These are phyloP conservation scores for Sebastes miniatus DNA, from an alignment of 2,797 vertebrate genomes.

Conservation along the genomic window DNA sequence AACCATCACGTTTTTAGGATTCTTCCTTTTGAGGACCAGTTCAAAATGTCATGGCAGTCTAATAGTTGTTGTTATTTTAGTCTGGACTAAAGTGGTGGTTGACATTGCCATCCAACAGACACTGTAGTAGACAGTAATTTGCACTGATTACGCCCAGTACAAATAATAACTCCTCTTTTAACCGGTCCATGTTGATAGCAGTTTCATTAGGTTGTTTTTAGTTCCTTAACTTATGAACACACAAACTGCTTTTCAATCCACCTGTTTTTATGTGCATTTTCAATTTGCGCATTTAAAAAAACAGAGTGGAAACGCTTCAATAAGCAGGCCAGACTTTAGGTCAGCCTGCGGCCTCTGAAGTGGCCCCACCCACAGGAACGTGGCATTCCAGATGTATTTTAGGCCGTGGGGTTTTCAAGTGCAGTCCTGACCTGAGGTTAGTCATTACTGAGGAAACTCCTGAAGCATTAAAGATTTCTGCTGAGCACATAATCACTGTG, in stretches of 20 bases:
- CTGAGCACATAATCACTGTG: not conserved
- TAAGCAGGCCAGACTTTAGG: conserved; percentile 5
- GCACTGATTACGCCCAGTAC: not conserved
- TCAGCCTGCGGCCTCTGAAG: conserved; percentile 24
- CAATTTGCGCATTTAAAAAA: not conserved
- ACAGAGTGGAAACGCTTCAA: not conserved
- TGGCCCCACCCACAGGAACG: conserved; percentile 50
- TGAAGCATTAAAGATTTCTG: not conserved
- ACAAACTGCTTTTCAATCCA: not conserved
- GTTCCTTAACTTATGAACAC: not conserved
- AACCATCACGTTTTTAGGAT: not conserved
- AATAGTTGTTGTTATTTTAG: not conserved
- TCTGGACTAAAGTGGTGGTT: not conserved
- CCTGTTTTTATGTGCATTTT: not conserved
- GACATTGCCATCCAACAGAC: too few species aligned
- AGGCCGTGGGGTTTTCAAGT: conserved; percentile 49
- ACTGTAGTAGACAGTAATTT: not conserved
- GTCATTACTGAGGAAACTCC: conserved; percentile 32
- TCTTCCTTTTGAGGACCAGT: not conserved
- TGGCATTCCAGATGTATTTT: conserved; percentile 64
- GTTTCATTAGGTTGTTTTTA: not conserved
- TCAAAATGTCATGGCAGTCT: too few species aligned
- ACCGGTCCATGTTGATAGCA: not conserved
- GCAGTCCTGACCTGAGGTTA: conserved; percentile 37
- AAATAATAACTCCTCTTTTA: not conserved